phyloP scores from a whole-genome alignment of 2,113 vertebrate genomes.

The Tachycineta bicolor region DNA sequence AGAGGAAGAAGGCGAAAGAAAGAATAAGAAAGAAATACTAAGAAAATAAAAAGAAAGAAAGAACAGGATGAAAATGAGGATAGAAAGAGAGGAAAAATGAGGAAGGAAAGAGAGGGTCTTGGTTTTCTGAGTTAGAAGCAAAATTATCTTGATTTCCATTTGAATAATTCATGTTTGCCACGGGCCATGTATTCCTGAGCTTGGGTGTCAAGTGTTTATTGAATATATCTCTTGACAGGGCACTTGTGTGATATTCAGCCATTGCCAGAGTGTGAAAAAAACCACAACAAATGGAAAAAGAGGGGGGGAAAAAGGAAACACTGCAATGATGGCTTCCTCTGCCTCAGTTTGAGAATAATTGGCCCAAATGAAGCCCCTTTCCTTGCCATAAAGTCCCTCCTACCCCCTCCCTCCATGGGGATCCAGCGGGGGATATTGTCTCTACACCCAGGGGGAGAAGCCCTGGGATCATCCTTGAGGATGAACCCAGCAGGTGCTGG shows the following conservation, averaged over 20 bases:
- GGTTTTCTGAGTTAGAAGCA: constrained; percentile 74
- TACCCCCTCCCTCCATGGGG: neutral
- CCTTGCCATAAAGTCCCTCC: neutral
- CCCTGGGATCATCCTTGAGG: neutral
- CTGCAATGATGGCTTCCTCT: constrained; percentile 35
- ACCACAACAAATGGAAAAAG: constrained; percentile 56
- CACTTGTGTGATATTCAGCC: constrained; percentile 70
- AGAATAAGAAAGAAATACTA: neutral
- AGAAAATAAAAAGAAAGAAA: neutral
- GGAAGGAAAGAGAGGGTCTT: constrained; percentile 61
- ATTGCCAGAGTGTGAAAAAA: constrained; percentile 47
- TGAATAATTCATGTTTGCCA: constrained; percentile 81
- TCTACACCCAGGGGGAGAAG: neutral
- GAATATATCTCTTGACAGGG: constrained; percentile 77
- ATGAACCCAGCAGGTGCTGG: neutral
- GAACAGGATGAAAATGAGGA: neutral
- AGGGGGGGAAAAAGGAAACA: neutral
- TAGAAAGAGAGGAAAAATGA: constrained; percentile 30
- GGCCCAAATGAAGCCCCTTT: constrained; percentile 71
- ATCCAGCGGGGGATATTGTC: neutral
- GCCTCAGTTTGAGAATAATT: constrained; percentile 76
- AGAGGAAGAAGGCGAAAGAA: neutral
- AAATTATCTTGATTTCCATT: constrained; percentile 78
- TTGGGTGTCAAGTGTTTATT: constrained; percentile 76
- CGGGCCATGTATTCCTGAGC: constrained; percentile 77